These are phyloP conservation scores for Hydroisotoma schaefferi DNA, from an alignment of 2,888 invertebrate species.

Conservation along the genomic window DNA sequence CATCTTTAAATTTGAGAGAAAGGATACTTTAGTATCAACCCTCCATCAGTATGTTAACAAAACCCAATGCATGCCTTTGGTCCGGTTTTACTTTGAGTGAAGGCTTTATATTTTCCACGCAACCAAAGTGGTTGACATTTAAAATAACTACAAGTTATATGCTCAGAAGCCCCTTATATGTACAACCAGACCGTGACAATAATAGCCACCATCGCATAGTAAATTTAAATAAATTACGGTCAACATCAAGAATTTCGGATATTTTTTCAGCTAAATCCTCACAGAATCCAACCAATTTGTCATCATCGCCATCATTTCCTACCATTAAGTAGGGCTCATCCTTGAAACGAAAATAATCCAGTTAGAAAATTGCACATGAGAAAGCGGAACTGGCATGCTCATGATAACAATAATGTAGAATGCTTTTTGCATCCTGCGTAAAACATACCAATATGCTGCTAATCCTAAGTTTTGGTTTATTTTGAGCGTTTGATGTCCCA, in stretches of 20 bases:
- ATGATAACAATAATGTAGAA: neutral
- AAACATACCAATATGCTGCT: slow-evolving; percentile 36
- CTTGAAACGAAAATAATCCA: slow-evolving; percentile 17
- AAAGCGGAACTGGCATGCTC: neutral
- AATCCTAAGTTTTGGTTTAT: slow-evolving; percentile 35
- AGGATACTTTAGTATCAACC: no score
- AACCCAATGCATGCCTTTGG: no score
- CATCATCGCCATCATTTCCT: slow-evolving; percentile 54
- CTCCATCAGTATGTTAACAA: no score
- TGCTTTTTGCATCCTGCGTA: neutral
- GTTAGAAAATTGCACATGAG: neutral
- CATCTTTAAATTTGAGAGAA: slow-evolving; percentile 68
- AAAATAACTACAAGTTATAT: neutral
- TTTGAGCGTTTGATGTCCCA: no score
- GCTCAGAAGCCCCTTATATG: neutral
- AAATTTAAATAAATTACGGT: slow-evolving; percentile 25
- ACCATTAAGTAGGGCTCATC: slow-evolving; percentile 38
- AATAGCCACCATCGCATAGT: neutral
- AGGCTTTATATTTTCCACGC: no score
- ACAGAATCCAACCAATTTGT: slow-evolving; percentile 83
- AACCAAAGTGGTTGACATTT: slow-evolving; percentile 7
- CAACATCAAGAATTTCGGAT: slow-evolving; percentile 52
- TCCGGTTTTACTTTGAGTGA: no score
- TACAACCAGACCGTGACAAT: neutral
- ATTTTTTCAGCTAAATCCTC: slow-evolving; percentile 84